phyloP scores from a whole-genome alignment of 2,797 vertebrate species.

The Telmatherina bonti region DNA sequence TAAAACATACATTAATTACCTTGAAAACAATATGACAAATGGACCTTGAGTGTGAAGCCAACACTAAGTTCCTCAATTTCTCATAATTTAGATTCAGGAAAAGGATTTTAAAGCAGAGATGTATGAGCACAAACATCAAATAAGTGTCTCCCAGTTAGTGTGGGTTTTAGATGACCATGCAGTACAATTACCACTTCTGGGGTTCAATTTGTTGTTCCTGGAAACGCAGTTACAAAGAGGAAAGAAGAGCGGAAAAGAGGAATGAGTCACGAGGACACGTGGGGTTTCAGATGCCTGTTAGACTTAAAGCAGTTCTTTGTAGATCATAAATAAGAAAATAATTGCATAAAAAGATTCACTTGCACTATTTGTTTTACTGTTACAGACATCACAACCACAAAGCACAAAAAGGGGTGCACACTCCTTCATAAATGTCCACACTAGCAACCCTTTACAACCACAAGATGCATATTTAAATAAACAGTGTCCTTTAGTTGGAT shows the following conservation, averaged over 20 bases:
- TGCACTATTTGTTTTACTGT: slow-evolving; percentile 27
- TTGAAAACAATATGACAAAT: neutral
- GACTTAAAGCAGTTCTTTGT: slow-evolving; percentile 52
- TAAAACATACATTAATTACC: slow-evolving; percentile 37
- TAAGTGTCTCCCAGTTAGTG: slow-evolving; percentile 11
- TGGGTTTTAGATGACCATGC: slow-evolving; percentile 43
- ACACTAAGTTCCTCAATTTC: neutral
- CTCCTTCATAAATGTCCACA: neutral
- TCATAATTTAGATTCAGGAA: neutral
- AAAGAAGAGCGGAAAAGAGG: neutral
- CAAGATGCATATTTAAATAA: neutral
- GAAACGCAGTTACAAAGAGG: slow-evolving; percentile 51
- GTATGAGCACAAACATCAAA: slow-evolving; percentile 10
- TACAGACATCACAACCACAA: slow-evolving; percentile 3
- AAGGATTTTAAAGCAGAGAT: slow-evolving; percentile 7
- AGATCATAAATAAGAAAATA: slow-evolving; percentile 62
- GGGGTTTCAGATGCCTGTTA: slow-evolving; percentile 40
- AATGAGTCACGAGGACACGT: slow-evolving; percentile 47
- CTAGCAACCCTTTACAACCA: neutral
- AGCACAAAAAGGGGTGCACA: neutral
- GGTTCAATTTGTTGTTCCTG: slow-evolving; percentile 62
- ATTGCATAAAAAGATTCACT: slow-evolving; percentile 47
- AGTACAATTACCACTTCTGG: slow-evolving; percentile 54
- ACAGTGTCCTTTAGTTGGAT: neutral
- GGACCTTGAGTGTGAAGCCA: neutral